Evolutionary conservation across 2,113 vertebrate species (phyloP).

Genomic region (Channa maculata): DNA sequence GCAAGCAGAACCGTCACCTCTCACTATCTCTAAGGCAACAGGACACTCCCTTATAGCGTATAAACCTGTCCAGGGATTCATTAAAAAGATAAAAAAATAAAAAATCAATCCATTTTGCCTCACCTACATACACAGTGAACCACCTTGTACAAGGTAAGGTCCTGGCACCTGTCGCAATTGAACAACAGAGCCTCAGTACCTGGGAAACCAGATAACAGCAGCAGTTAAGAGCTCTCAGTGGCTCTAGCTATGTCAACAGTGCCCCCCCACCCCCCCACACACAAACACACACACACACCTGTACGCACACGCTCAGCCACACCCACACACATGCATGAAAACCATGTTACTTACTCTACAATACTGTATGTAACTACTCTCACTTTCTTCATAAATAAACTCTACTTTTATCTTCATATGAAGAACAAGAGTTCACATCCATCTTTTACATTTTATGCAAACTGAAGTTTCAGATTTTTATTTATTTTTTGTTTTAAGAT

Average conservation of each 20-base stretch:
- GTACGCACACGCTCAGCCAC: conserved; percentile 37
- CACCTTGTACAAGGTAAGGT: conserved; percentile 11
- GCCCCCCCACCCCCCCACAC: conserved; percentile 1
- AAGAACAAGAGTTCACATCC: too few relatives aligned
- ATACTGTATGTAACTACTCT: not conserved
- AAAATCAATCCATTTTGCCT: conserved; percentile 19
- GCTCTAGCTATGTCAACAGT: conserved; percentile 73
- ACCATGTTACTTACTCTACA: not conserved
- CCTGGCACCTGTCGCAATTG: conserved; percentile 68
- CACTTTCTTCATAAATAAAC: not conserved
- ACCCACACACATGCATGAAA: conserved; percentile 1
- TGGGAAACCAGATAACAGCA: conserved; percentile 76
- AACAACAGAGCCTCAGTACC: conserved; percentile 72
- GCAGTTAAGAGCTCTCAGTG: conserved; percentile 57
- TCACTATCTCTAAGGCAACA: not conserved
- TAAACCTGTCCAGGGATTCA: not conserved
- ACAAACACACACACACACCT: conserved; percentile 39
- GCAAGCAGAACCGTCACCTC: not conserved
- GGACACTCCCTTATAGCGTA: not conserved
- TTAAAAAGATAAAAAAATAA: too few relatives aligned
- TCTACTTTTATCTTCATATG: not conserved
- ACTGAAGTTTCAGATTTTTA: not conserved
- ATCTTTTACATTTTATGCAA: not conserved
- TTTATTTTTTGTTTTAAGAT: not conserved
- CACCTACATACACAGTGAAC: conserved; percentile 15